These are phyloP conservation scores for Macaca nemestrina DNA, from an alignment of 2,113 vertebrate genomes.

Conservation along the genomic window DNA sequence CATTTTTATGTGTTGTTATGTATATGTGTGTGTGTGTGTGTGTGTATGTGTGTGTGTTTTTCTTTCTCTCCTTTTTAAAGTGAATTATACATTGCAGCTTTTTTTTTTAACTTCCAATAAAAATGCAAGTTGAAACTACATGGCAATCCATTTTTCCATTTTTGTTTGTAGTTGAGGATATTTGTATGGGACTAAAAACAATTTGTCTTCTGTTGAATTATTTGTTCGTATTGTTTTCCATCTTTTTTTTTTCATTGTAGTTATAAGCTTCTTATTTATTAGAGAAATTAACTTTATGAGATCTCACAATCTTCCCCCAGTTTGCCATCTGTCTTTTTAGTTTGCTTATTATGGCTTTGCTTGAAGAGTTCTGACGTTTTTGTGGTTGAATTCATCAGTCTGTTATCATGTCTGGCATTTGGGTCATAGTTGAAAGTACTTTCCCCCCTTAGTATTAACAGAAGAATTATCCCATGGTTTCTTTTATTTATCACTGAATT, in stretches of 20 bases:
- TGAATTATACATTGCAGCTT: neutral
- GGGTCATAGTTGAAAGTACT: neutral
- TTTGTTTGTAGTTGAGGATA: neutral
- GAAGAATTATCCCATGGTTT: neutral
- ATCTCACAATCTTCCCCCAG: neutral
- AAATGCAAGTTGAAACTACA: constrained; percentile 22
- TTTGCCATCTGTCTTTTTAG: neutral
- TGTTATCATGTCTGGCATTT: neutral
- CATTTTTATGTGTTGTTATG: neutral
- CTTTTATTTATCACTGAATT: neutral
- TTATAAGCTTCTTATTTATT: neutral
- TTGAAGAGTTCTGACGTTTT: neutral
- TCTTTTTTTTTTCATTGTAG: neutral
- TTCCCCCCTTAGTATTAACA: neutral
- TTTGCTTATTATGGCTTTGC: neutral
- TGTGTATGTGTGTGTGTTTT: neutral
- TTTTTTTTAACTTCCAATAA: neutral
- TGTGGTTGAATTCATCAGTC: neutral
- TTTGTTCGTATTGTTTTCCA: neutral
- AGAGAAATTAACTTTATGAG: neutral
- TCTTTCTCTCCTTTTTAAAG: neutral
- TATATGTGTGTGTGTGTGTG: neutral
- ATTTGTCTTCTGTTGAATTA: neutral
- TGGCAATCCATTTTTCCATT: neutral
- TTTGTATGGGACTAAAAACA: neutral